phyloP scores from a whole-genome alignment of 1,140 invertebrate species.

The Drosophila fuyamai region DNA sequence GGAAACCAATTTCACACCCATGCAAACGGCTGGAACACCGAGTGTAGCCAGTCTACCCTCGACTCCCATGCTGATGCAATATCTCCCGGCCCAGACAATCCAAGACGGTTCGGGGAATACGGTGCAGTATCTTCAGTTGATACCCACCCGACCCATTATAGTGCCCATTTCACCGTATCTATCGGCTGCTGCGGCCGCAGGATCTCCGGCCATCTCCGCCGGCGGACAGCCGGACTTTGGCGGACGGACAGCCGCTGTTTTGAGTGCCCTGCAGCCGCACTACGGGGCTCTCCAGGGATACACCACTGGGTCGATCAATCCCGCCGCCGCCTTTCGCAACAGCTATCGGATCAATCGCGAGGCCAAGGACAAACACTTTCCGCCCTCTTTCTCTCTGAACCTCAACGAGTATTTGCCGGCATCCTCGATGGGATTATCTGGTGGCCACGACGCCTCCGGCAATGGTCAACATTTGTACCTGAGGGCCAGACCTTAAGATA shows the following conservation, averaged over 20 bases:
- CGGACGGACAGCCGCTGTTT: conserved; percentile 34
- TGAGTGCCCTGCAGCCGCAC: conserved; percentile 53
- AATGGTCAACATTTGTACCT: conserved; percentile 50
- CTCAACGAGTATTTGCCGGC: conserved; percentile 75
- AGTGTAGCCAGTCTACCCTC: conserved; percentile 69
- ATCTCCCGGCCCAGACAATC: conserved; percentile 68
- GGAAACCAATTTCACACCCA: conserved; percentile 80
- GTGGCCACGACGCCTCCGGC: conserved; percentile 31
- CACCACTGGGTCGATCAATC: conserved; percentile 32
- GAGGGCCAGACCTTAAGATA: conserved; percentile 57
- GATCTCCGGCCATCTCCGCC: not conserved
- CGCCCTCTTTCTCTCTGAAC: conserved; percentile 61
- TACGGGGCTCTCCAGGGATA: conserved; percentile 55
- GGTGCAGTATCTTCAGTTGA: conserved; percentile 79
- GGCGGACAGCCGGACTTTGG: conserved; percentile 41
- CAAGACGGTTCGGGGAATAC: conserved; percentile 61
- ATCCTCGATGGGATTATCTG: conserved; percentile 2
- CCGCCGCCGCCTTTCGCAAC: conserved; percentile 50
- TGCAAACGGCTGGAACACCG: conserved; percentile 48
- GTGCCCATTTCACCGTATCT: conserved; percentile 79
- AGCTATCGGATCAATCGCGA: conserved; percentile 77
- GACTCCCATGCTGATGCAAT: conserved; percentile 87
- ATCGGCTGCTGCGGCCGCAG: conserved; percentile 9
- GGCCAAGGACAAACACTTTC: conserved; percentile 68
- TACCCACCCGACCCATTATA: conserved; percentile 80